Evolutionary conservation across 2,888 invertebrate genomes (phyloP).

Genomic region (Scelioninae gen. 2): DNA sequence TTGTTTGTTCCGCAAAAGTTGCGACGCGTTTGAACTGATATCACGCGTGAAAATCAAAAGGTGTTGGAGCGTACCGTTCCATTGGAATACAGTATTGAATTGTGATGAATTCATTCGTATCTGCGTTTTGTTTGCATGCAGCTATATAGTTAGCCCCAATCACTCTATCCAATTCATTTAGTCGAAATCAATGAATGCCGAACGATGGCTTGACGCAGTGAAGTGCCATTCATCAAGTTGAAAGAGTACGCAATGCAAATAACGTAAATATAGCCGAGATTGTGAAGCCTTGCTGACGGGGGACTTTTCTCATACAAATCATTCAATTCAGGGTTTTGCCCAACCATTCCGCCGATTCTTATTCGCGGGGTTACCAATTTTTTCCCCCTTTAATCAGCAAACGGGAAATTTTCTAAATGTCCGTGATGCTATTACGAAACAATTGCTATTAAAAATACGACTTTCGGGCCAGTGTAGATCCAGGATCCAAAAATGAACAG

Average conservation of each 20-base stretch:
- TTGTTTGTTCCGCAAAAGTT: constrained; percentile 9
- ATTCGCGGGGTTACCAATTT: constrained; percentile 11
- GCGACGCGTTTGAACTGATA: constrained; percentile 26
- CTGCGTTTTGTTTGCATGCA: constrained; percentile 44
- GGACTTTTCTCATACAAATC: constrained; percentile 37
- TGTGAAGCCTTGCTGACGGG: constrained; percentile 35
- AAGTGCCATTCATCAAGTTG: constrained; percentile 47
- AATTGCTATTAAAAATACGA: too few relatives aligned
- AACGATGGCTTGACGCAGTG: constrained; percentile 44
- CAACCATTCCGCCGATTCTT: constrained; percentile 30
- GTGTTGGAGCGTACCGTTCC: constrained; percentile 30
- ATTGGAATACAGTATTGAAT: constrained; percentile 44
- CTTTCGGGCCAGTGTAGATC: too few relatives aligned
- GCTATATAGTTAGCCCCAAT: constrained; percentile 49
- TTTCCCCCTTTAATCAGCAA: too few relatives aligned
- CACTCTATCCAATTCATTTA: constrained; percentile 51
- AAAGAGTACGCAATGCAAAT: constrained; percentile 46
- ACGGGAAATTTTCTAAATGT: too few relatives aligned
- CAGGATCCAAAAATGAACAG: too few relatives aligned
- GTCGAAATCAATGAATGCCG: constrained; percentile 44
- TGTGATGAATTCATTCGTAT: constrained; percentile 40
- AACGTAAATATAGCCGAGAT: constrained; percentile 45
- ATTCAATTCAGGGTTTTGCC: constrained; percentile 28
- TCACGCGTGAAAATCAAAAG: constrained; percentile 32
- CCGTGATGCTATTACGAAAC: too few relatives aligned